Base-by-base conservation (phyloP, 2,797 vertebrate genomes). In the Muraenolepis orangiensis region DNA sequence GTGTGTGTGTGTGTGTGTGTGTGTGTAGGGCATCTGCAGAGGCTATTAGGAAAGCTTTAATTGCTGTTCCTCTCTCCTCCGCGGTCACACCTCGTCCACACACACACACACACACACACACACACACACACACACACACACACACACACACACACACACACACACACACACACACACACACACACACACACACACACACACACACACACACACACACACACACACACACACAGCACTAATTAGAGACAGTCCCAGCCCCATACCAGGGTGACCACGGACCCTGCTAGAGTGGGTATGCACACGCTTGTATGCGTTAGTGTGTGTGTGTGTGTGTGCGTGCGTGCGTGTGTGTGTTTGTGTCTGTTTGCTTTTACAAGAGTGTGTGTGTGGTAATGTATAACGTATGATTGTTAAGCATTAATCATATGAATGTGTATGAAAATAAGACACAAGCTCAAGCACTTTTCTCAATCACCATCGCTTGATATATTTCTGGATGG, bases 21-120 rank as follows among this genome's bases (percentile, higher is more conserved):
- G 77, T 85, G 73, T 82, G 73, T 68, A 29, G 90, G 89, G 92
- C 89, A 93, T 88, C 74, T 91, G 86, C 93, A 86, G 80, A n/a
- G 93, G 93, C 92, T 91, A 93, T 93, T 82, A 87, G 91, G 90
- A 93, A 92, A 92, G 90, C 92, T 92, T 93, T 97, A 97, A 98
- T 96, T 98, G 96, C 88, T 73, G 83, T 83, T 90, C 82, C 78
- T 6, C 46, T 88, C 84, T 88, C 84, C 84, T 81, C 7, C 82
- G 85, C 86, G 87, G 81, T 90, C 89, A 89, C 88, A 89, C 89
- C 87, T 89, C 90, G 83, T 81, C 80, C 88, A 11, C 72, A 42
- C 32, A 26, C 61, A 4, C 40, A 38, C 36, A 18, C n/a, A n/a
- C n/a, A n/a, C n/a, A n/a, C n/a, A n/a, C 61, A 18, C 51, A 32